A percentile compares a stretch with the other conserved stretches of the same genome.
Conservation (phyloP, 2,797 vertebrate genomes). For the Oophaga sylvatica region DNA sequence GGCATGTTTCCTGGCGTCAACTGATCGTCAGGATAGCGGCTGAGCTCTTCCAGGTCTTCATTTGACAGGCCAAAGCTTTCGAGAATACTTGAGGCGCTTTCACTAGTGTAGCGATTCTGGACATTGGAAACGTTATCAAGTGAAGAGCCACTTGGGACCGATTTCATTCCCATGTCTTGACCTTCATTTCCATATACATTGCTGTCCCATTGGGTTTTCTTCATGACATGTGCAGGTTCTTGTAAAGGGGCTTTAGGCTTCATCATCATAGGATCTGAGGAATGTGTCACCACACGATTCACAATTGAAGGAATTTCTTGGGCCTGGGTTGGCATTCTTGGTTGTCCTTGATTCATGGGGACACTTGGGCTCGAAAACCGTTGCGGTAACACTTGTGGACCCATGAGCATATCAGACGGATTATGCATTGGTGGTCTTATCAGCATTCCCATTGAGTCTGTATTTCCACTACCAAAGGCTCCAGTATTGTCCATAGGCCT, state of each 20-base stretch:
- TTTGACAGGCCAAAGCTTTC: slow-evolving; percentile 91
- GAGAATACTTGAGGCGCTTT: slow-evolving; percentile 89
- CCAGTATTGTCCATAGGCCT: slow-evolving; percentile 34
- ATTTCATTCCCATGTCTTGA: slow-evolving; percentile 64
- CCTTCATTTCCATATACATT: slow-evolving; percentile 53
- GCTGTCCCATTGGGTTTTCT: slow-evolving; percentile 68
- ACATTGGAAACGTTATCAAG: slow-evolving; percentile 65
- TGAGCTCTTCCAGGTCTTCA: slow-evolving; percentile 91
- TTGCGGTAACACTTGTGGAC: slow-evolving; percentile 67
- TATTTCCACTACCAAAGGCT: slow-evolving; percentile 71
- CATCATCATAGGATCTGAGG: slow-evolving; percentile 71
- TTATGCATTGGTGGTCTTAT: slow-evolving; percentile 68
- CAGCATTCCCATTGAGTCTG: slow-evolving; percentile 72
- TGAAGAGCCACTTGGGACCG: slow-evolving; percentile 54
- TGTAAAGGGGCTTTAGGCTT: slow-evolving; percentile 72
- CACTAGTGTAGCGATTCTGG: slow-evolving; percentile 83
- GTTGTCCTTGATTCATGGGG: slow-evolving; percentile 14
- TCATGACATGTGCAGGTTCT: slow-evolving; percentile 71
- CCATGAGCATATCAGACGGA: slow-evolving; percentile 69
- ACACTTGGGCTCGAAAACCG: slow-evolving; percentile 14
- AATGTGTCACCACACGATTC: slow-evolving; percentile 74
- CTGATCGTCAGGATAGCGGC: slow-evolving; percentile 90
- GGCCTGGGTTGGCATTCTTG: slow-evolving; percentile 69
- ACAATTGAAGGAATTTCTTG: slow-evolving; percentile 63
- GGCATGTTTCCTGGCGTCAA: slow-evolving; percentile 92